Conservation (phyloP, 2,113 vertebrate genomes). For the Oncorhynchus mykiss region DNA sequence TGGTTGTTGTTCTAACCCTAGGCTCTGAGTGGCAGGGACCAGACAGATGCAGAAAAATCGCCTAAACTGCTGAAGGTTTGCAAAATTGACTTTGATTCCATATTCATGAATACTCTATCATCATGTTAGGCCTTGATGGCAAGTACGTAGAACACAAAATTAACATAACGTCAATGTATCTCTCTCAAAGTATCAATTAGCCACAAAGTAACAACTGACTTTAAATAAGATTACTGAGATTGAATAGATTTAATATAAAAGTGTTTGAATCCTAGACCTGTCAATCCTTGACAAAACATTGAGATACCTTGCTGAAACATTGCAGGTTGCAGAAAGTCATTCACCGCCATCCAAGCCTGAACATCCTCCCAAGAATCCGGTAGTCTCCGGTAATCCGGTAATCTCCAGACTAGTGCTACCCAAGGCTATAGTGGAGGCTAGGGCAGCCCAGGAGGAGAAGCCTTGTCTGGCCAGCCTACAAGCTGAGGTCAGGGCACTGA, state of each 20-base stretch:
- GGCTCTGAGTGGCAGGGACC: conserved; percentile 20
- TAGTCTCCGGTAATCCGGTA: conserved; percentile 15
- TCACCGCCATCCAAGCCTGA: conserved; percentile 47
- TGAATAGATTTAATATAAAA: neutral
- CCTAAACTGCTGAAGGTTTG: conserved; percentile 55
- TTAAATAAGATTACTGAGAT: neutral
- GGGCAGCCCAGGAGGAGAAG: conserved; percentile 33
- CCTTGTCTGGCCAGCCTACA: conserved; percentile 55
- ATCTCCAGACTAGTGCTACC: conserved; percentile 33
- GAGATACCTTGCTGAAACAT: neutral
- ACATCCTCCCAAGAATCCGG: conserved; percentile 17
- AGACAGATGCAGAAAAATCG: conserved; percentile 36
- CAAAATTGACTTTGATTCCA: neutral
- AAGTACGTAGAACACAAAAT: too few species aligned
- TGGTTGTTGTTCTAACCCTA: conserved; percentile 29
- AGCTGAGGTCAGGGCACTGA: conserved; percentile 70
- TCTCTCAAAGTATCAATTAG: too few species aligned
- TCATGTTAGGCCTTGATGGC: too few species aligned
- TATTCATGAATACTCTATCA: too few species aligned
- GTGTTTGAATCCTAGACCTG: neutral
- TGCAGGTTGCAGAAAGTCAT: conserved; percentile 57
- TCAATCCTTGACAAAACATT: neutral
- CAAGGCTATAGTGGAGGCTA: conserved; percentile 27
- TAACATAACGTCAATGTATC: too few species aligned
- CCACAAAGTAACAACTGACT: neutral